Evolutionary conservation across 2,888 invertebrate species (phyloP), one percentile per base, ranked within the genome.

Genomic region (Abrostola tripartita): DNA sequence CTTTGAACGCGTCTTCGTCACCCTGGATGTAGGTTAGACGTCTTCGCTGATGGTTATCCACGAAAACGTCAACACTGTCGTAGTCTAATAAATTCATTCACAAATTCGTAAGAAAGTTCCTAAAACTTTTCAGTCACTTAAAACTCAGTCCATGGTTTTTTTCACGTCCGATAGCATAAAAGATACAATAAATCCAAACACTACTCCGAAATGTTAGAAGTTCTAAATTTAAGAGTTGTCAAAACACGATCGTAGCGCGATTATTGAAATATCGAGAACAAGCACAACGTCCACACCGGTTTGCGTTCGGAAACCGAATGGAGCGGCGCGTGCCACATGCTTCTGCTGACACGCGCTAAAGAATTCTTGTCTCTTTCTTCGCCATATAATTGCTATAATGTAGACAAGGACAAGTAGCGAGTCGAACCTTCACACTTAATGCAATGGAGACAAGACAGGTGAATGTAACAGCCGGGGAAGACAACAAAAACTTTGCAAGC

Each of bases 301-400:
- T 84, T 81, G 77, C 89, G 91, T 86, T 92, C 91, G 85, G 81
- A 89, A 89, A 90, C 92, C 90, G 94, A 94, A 93, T 94, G 92
- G 88, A 88, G 86, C 85, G 89, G 90, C 94, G 93, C 94, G 93
- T 93, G 93, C 92, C 92, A 90, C 91, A 92, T 90, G 92, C 85
- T 89, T 79, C 80, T 83, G 81, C 85, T 82, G 83, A 74, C 74
- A 75, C 82, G 82, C 80, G 77, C 76, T 78, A 70, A 85, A 85
- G 83, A 85, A 85, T 71, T 81, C 76, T 87, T 76, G 85, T 93
- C 94, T 88, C 93, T 93, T 88, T 94, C 92, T 89, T 88, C 42
- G 52, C 59, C 66, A 71, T 71, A 68, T 63, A 68, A 78, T 79
- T 79, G 77, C 76, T 77, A 79, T 75, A 75, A 59, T 69, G 65